A percentile compares a stretch with the other conserved stretches of the same genome.
phyloP scores from a whole-genome alignment of 1,140 invertebrate species.

The Tachypleus tridentatus region DNA sequence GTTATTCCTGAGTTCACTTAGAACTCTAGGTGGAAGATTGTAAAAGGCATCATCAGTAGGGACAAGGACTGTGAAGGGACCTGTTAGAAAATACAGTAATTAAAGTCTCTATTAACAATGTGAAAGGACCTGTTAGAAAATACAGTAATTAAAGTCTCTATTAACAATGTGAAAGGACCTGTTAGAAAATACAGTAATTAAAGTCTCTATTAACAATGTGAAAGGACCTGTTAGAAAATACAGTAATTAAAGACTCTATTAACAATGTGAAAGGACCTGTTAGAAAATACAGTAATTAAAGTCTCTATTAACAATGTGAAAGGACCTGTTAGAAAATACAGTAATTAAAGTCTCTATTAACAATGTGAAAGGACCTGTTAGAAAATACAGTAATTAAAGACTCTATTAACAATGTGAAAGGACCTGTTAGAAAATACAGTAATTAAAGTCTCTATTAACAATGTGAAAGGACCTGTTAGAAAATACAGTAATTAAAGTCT shows the following conservation, averaged over 20 bases:
- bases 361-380: slow-evolving; percentile 28
- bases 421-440: slow-evolving; percentile 2
- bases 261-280: slow-evolving; percentile 30
- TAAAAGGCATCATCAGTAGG: slow-evolving; percentile 34
- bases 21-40: slow-evolving; percentile 24
- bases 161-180: slow-evolving; percentile 31
- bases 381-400: neutral
- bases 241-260: too few species aligned
- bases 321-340: slow-evolving; percentile 12
- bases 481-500: neutral
- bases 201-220: too few species aligned
- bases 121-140: slow-evolving; percentile 26
- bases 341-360: too few species aligned
- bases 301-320: too few species aligned
- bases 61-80: slow-evolving; percentile 33
- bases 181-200: neutral
- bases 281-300: neutral
- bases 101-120: too few species aligned
- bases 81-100: neutral
- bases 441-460: too few species aligned
- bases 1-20: slow-evolving; percentile 24
- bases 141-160: too few species aligned
- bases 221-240: slow-evolving; percentile 21
- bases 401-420: too few species aligned
- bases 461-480: slow-evolving; percentile 28